Conservation (phyloP, 2,797 vertebrate genomes). For the Astyanax mexicanus region DNA sequence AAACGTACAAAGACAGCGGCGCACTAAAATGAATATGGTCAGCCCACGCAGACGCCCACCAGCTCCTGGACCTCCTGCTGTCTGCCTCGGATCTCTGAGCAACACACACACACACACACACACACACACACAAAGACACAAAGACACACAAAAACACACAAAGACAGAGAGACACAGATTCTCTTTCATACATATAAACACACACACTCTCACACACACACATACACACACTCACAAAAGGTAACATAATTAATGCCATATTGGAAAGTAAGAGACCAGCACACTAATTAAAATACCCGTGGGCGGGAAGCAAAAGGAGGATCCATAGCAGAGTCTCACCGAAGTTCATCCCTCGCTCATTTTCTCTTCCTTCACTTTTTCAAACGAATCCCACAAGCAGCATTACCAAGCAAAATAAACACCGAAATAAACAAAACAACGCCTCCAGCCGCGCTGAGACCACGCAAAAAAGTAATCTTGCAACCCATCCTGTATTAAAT, state of each 20-base stretch:
- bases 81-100: slow-evolving; percentile 66
- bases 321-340: slow-evolving; percentile 4
- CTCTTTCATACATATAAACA: neutral
- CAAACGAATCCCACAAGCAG: slow-evolving; percentile 22
- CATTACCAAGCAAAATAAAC: neutral
- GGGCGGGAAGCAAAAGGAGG: slow-evolving; percentile 23
- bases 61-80: slow-evolving; percentile 69
- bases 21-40: slow-evolving; percentile 73
- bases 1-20: slow-evolving; percentile 50
- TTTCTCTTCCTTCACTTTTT: neutral
- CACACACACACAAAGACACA: neutral
- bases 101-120: slow-evolving; percentile 8
- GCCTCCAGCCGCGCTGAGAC: neutral
- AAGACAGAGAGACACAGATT: neutral
- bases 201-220: neutral
- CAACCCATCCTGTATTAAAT: too few relatives aligned
- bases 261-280: slow-evolving; percentile 35
- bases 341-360: slow-evolving; percentile 2
- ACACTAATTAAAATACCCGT: slow-evolving; percentile 55
- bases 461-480: too few relatives aligned
- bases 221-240: slow-evolving; percentile 24
- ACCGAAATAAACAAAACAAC: slow-evolving; percentile 3
- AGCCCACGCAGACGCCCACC: slow-evolving; percentile 74
- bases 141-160: slow-evolving; percentile 3
- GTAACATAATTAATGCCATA: slow-evolving; percentile 49